Evolutionary conservation across 2,888 invertebrate genomes (phyloP).

Genomic region (Cryptus viduatorius): DNA sequence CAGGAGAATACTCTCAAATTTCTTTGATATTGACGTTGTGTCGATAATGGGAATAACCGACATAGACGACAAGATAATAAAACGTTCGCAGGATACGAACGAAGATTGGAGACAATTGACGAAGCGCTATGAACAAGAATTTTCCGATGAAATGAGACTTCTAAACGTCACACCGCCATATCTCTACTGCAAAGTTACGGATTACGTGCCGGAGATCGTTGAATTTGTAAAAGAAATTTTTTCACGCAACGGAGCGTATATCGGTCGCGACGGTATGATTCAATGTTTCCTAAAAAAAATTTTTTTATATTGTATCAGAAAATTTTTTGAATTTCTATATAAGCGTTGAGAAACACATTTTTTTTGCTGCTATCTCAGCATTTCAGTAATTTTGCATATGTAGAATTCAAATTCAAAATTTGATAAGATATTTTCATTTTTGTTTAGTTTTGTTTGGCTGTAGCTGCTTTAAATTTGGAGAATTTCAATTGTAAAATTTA

Average conservation of each 20-base stretch:
- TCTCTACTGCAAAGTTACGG: conserved; percentile 91
- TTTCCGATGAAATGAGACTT: conserved; percentile 91
- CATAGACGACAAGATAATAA: conserved; percentile 97
- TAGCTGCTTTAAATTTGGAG: too few species aligned
- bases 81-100: conserved; percentile 87
- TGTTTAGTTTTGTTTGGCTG: not conserved
- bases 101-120: conserved; percentile 87
- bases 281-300: not conserved
- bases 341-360: too few species aligned
- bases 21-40: conserved; percentile 92
- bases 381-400: too few species aligned
- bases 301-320: too few species aligned
- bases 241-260: conserved; percentile 89
- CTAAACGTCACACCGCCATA: conserved; percentile 91
- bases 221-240: conserved; percentile 90
- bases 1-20: conserved; percentile 91
- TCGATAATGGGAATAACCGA: conserved; percentile 97
- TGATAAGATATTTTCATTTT: not conserved
- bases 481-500: too few species aligned
- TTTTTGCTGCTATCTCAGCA: too few species aligned
- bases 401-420: too few species aligned
- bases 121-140: conserved; percentile 92
- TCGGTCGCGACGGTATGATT: conserved; percentile 87
- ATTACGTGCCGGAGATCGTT: conserved; percentile 92
- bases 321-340: too few species aligned